A percentile compares a stretch with the other conserved stretches of the same genome.
phyloP scores from a whole-genome alignment of 2,113 vertebrate species.

The Tachycineta bicolor region DNA sequence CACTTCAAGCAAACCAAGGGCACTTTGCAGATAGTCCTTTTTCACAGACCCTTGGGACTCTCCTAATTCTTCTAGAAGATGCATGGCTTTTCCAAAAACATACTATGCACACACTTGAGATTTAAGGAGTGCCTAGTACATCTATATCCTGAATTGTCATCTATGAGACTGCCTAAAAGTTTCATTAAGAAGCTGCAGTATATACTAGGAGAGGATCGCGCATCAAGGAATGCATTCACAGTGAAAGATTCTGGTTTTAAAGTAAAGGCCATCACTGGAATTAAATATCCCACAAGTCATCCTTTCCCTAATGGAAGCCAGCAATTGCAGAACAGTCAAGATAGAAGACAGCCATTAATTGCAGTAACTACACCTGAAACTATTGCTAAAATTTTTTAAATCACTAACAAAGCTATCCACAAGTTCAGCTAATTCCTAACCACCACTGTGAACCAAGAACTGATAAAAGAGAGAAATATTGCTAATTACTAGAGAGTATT shows the following conservation, averaged over 20 bases:
- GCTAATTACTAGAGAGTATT: not conserved
- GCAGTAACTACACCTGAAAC: not conserved
- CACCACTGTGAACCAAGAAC: not conserved
- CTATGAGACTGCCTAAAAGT: not conserved
- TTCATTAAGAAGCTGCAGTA: not conserved
- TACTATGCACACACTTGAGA: not conserved
- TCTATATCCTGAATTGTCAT: not conserved
- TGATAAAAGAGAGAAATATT: not conserved
- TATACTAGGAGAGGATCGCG: not conserved
- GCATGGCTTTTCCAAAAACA: not conserved
- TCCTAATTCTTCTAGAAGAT: not conserved
- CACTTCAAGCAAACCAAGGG: not conserved
- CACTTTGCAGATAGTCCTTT: not conserved
- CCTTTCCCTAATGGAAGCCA: not conserved
- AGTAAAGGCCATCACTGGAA: not conserved
- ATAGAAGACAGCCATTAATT: not conserved
- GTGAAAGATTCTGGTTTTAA: not conserved
- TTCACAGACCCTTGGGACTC: not conserved
- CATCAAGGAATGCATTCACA: not conserved
- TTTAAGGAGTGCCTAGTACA: rapidly evolving
- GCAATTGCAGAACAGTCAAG: not conserved
- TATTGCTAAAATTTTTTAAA: not conserved
- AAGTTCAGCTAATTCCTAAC: not conserved
- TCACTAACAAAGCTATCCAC: not conserved
- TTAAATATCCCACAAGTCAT: not conserved